Conservation (phyloP, 2,797 vertebrate genomes). For the Myotis daubentonii region DNA sequence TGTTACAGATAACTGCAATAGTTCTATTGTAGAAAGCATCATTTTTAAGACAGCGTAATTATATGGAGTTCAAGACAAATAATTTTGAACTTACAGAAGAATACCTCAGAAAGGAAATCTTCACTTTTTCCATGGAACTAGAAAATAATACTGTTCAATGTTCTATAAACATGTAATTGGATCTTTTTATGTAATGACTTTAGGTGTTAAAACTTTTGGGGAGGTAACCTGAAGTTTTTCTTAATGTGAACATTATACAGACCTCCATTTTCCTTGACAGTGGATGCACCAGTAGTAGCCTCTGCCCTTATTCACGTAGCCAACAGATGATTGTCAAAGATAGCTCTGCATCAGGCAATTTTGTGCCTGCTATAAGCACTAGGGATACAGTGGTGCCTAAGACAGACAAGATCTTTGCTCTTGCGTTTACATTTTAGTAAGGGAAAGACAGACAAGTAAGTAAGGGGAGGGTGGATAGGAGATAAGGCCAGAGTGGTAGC, state of each 20-base stretch:
- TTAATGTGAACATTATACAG: neutral
- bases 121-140: neutral
- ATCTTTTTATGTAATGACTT: constrained; percentile 16
- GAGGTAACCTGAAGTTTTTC: neutral
- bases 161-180: neutral
- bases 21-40: neutral
- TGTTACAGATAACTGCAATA: neutral
- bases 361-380: neutral
- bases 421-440: neutral
- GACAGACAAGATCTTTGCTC: neutral
- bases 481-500: neutral
- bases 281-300: neutral
- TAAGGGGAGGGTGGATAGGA: neutral
- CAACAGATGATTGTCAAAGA: neutral
- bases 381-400: neutral
- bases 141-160: neutral
- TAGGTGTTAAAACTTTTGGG: neutral
- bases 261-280: neutral
- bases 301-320: neutral
- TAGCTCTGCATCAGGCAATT: neutral
- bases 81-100: neutral
- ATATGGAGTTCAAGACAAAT: neutral
- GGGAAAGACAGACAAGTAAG: neutral
- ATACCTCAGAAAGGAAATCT: neutral
- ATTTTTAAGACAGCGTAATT: neutral